A percentile compares a stretch with the other conserved stretches of the same genome.
These are phyloP conservation scores for Heliothis peltigera DNA, from an alignment of 2,888 invertebrate species.

Conservation along the genomic window DNA sequence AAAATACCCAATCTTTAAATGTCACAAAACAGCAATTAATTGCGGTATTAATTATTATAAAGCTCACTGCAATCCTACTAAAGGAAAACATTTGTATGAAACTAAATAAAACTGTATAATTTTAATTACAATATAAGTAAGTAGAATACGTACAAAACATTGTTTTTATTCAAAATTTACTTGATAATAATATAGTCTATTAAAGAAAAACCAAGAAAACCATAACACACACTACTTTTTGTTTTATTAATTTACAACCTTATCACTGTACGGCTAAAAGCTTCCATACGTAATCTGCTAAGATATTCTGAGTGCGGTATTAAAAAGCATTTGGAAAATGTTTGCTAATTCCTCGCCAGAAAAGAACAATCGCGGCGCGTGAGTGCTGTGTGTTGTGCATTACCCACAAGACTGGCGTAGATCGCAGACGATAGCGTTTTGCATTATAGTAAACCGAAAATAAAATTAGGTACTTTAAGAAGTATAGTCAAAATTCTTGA, in stretches of 20 bases:
- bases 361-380: slow-evolving; percentile 83
- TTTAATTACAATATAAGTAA: too few relatives aligned
- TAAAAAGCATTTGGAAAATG: slow-evolving; percentile 85
- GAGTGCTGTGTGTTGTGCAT: slow-evolving; percentile 83
- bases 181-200: too few relatives aligned
- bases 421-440: slow-evolving; percentile 18
- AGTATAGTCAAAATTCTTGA: too few relatives aligned
- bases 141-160: too few relatives aligned
- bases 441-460: not conserved
- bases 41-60: too few relatives aligned
- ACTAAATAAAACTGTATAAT: too few relatives aligned
- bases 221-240: not conserved
- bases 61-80: too few relatives aligned
- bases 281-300: slow-evolving; percentile 69
- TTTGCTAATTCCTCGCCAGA: slow-evolving; percentile 85
- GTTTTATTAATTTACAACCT: slow-evolving; percentile 20
- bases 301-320: slow-evolving; percentile 79
- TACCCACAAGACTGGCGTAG: slow-evolving; percentile 68
- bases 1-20: too few relatives aligned
- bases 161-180: too few relatives aligned
- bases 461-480: too few relatives aligned
- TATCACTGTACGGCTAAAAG: slow-evolving; percentile 66
- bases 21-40: too few relatives aligned
- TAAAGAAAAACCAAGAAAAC: not conserved
- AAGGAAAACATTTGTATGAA: too few relatives aligned